Base-by-base conservation (phyloP, 2,888 invertebrate genomes). In the Vesta saturnalis region DNA sequence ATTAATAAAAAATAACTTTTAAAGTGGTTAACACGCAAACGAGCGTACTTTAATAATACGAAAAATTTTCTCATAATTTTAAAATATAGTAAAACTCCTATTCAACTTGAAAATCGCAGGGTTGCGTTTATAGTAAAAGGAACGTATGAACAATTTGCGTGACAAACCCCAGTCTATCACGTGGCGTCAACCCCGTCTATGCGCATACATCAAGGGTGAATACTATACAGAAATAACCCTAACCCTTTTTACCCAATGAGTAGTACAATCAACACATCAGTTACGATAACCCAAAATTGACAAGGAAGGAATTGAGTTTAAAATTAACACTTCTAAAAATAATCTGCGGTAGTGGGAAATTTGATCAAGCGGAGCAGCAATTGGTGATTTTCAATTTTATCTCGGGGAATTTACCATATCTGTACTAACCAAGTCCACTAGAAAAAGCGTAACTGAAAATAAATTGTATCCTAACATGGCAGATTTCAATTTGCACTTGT, bases 141-240 rank as follows among this genome's bases (percentile, higher is more conserved):
- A 64, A 71, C 60, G 65, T 67, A 73, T 74, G 74, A 74, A 72
- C 67, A 74, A 72, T 64, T 72, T 61, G 74, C 74, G 74, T 74
- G 74, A 64, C 67, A 64, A 59, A 62, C 61, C 64, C 64, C 60
- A 58, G 69, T 74, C 67, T 60, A 67, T 74, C 72, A 72, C 66
- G 63, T 68, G 73, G 71, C 72, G 73, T 72, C 73, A 70, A 65
- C 73, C 67, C 65, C 69, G 71, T 73, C 71, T 70, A 60, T 59
- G 21, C 19, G 52, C 19, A 52, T 39, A 59, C 52, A 60, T 65
- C 65, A 52, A 69, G 67, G 70, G 67, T 67, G 64, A 58, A 58
- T 60, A 39, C 14, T 49, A 63, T 65, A 60, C 47, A 60, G 54
- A 43, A 65, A 65, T 65, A 65, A 22, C 59, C 65, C 65, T 55